Evolutionary conservation across 2,113 vertebrate species (phyloP).

Genomic region (Rutilus rutilus): DNA sequence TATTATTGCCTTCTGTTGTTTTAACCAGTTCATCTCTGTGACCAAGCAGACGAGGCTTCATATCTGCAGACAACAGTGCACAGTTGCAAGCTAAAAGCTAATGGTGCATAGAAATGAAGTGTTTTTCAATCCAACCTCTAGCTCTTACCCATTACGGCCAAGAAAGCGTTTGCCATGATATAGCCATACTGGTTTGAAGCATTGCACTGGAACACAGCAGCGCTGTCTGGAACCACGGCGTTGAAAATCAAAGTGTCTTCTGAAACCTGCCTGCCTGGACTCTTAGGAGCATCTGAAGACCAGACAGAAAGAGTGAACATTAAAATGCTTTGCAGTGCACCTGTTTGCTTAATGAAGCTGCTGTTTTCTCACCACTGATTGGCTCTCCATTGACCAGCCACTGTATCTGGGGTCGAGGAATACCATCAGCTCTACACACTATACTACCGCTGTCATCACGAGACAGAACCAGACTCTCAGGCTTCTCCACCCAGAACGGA

Average conservation of each 20-base stretch:
- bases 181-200: conserved; percentile 94
- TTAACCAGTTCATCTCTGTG: conserved; percentile 84
- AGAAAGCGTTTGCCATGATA: conserved; percentile 92
- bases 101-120: background rate
- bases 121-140: background rate
- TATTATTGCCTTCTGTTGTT: conserved; percentile 85
- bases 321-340: background rate
- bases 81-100: background rate
- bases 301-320: background rate
- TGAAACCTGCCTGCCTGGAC: conserved; percentile 86
- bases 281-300: conserved; percentile 78
- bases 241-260: conserved; percentile 88
- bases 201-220: conserved; percentile 95
- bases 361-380: conserved; percentile 79
- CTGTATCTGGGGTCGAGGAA: conserved; percentile 87
- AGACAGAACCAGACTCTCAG: conserved; percentile 87
- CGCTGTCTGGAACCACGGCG: conserved; percentile 85
- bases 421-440: conserved; percentile 89
- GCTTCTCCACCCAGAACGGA: conserved; percentile 94
- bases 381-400: conserved; percentile 96
- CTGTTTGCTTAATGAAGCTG: conserved; percentile 13
- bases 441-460: conserved; percentile 89
- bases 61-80: conserved; percentile 73
- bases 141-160: conserved; percentile 89
- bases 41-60: conserved; percentile 83